Conservation (phyloP, 2,113 vertebrate species). For the Chascanopsetta lugubris region DNA sequence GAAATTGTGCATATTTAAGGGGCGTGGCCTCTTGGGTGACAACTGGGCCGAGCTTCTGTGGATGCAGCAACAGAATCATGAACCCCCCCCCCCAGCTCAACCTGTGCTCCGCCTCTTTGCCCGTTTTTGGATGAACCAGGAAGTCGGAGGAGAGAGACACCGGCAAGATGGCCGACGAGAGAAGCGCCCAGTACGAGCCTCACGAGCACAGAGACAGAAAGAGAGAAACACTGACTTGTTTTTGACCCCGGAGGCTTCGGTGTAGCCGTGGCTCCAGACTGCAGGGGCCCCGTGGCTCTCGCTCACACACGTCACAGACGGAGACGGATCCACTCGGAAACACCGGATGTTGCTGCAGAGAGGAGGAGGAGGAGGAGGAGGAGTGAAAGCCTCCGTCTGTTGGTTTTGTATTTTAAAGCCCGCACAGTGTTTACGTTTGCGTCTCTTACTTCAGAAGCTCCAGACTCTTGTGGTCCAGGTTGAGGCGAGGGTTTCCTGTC, state of each 20-base stretch:
- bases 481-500: conserved; percentile 92
- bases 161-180: no score
- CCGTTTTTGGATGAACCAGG: no score
- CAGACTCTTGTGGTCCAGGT: conserved; percentile 93
- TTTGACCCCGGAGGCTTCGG: conserved; percentile 92
- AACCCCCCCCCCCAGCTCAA: no score
- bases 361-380: neutral
- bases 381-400: neutral
- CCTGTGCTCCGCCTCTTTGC: no score
- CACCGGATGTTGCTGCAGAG: conserved; percentile 92
- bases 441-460: conserved; percentile 91
- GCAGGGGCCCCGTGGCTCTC: conserved; percentile 89
- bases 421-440: neutral
- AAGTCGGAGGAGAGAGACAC: no score
- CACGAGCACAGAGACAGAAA: neutral
- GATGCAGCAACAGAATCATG: no score
- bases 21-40: no score
- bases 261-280: conserved; percentile 97
- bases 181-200: no score
- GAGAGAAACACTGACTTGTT: conserved; percentile 87
- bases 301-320: conserved; percentile 76
- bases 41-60: no score
- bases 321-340: conserved; percentile 92
- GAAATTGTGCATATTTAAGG: no score
- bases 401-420: neutral